Conservation (phyloP, 1,140 invertebrate genomes). For the Sitobion miscanthi region DNA sequence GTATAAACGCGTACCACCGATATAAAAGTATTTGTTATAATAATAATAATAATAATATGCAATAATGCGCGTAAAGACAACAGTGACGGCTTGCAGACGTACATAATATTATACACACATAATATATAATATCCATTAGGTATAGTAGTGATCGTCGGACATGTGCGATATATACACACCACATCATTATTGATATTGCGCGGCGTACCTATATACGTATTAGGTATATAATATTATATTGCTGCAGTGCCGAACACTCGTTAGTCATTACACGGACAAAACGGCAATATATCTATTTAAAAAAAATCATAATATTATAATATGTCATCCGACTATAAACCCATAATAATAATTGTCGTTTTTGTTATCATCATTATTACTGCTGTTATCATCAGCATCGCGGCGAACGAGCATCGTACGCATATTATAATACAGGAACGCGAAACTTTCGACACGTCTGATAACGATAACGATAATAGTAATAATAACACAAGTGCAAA, state of each 20-base stretch:
- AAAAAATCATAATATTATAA: background rate
- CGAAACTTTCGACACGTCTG: conserved; percentile 5
- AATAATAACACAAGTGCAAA: conserved; percentile 1
- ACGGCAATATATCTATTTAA: background rate
- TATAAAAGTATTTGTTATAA: background rate
- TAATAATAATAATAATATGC: background rate
- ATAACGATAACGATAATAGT: background rate
- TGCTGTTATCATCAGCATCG: background rate
- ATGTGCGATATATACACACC: background rate
- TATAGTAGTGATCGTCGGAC: background rate
- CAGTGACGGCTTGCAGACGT: background rate
- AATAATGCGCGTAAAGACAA: background rate
- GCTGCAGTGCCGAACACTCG: background rate
- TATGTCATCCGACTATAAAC: background rate
- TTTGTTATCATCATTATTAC: background rate
- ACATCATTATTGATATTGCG: background rate
- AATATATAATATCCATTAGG: background rate
- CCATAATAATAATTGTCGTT: background rate
- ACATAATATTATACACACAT: background rate
- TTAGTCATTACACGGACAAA: background rate
- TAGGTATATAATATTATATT: background rate
- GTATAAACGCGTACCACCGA: background rate
- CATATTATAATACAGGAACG: background rate
- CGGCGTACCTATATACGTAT: background rate
- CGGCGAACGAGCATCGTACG: background rate